Evolutionary conservation across 2,888 invertebrate species (phyloP).

Genomic region (Nycteola revayana): DNA sequence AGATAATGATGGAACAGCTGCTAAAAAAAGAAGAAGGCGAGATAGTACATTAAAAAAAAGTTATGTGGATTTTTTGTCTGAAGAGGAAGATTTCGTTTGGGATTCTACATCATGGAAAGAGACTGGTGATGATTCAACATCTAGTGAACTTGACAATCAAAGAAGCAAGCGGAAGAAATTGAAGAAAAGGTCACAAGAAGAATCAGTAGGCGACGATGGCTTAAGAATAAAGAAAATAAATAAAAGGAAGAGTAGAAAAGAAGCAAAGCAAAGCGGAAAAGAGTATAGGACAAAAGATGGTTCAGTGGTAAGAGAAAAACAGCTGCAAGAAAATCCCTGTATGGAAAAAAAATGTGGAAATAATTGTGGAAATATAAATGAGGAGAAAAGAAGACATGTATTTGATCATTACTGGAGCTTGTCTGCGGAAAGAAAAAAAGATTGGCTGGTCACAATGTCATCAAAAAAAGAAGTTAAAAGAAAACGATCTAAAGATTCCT

Average conservation of each 20-base stretch:
- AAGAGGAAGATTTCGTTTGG: slow-evolving; percentile 10
- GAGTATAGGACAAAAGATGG: slow-evolving; percentile 6
- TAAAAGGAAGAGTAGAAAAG: slow-evolving; percentile 4
- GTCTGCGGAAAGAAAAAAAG: slow-evolving; percentile 6
- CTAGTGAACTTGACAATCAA: background rate
- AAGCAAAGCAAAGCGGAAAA: slow-evolving; percentile 1
- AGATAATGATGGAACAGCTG: background rate
- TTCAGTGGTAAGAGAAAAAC: slow-evolving; percentile 2
- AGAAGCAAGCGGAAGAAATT: background rate
- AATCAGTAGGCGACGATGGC: slow-evolving; percentile 3
- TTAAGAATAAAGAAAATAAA: slow-evolving; percentile 3
- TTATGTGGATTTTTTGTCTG: slow-evolving; percentile 13
- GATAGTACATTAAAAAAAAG: slow-evolving; percentile 7
- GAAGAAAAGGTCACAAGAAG: background rate
- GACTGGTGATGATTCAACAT: background rate
- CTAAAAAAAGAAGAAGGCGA: no score
- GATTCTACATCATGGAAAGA: slow-evolving; percentile 10
- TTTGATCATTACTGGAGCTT: slow-evolving; percentile 10
- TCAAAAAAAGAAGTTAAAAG: slow-evolving; percentile 3
- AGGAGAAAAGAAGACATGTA: slow-evolving; percentile 5
- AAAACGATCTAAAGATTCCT: slow-evolving; percentile 3
- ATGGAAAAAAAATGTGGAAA: slow-evolving; percentile 6
- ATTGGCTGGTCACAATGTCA: slow-evolving; percentile 9
- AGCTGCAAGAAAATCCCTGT: slow-evolving; percentile 10
- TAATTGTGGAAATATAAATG: background rate